These are phyloP conservation scores for Triplophysa dalaica DNA, from an alignment of 2,113 vertebrate genomes.

Conservation along the genomic window DNA sequence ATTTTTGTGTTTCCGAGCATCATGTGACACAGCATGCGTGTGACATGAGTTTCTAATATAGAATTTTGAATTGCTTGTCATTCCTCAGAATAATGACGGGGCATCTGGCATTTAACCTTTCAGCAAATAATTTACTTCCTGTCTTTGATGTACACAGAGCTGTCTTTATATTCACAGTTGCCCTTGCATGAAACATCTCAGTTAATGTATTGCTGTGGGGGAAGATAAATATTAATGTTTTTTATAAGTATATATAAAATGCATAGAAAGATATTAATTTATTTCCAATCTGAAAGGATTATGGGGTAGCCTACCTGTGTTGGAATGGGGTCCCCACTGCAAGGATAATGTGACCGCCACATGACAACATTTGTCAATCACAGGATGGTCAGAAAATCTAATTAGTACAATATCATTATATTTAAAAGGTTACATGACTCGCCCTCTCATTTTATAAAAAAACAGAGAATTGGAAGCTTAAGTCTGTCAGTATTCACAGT, in stretches of 20 bases:
- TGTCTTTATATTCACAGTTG: conserved; percentile 8
- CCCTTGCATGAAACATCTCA: background rate
- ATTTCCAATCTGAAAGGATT: background rate
- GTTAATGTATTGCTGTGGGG: background rate
- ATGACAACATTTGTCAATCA: conserved; percentile 51
- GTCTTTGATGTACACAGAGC: conserved; percentile 20
- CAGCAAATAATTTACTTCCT: conserved; percentile 31
- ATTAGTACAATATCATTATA: conserved; percentile 64
- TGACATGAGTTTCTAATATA: conserved; percentile 45
- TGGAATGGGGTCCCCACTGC: background rate
- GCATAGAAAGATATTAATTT: background rate
- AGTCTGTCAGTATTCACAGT: conserved; percentile 6
- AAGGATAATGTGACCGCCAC: conserved; percentile 50
- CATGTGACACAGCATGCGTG: conserved; percentile 21
- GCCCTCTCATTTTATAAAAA: conserved; percentile 17
- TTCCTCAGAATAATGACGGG: conserved; percentile 24
- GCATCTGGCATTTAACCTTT: conserved; percentile 29
- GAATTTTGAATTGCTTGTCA: conserved; percentile 20
- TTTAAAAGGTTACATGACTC: conserved; percentile 52
- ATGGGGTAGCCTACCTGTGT: background rate
- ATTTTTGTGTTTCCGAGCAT: background rate
- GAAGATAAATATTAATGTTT: too few relatives aligned
- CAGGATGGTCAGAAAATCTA: conserved; percentile 58
- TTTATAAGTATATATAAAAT: too few relatives aligned
- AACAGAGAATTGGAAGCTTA: conserved; percentile 9